Base-by-base conservation (phyloP, 2,113 vertebrate genomes). In the Psophia crepitans region DNA sequence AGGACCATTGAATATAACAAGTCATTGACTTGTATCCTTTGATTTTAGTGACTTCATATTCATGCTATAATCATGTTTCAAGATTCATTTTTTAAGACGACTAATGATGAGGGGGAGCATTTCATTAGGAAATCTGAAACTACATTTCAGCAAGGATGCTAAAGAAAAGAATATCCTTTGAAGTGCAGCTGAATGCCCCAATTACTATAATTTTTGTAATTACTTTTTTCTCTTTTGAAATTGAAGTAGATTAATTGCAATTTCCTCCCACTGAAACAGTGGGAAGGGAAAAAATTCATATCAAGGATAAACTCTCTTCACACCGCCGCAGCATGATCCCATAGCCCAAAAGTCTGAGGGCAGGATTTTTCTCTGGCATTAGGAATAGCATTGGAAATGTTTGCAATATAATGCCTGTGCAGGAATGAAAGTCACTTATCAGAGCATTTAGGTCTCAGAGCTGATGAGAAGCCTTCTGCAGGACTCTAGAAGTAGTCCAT, bases 151-250 rank as follows among this genome's bases (percentile, higher is more conserved):
- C 41, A 91, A 96, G 37, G 46, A 64, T 70, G 33, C 41, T 90
- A 63, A 84, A 77, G 58, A 89, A 88, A 91, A 82, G 19, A 77
- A 70, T 90, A 70, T 74, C 44, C n/a, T 93, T 90, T 90, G 75
- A 93, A 93, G 85, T 86, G 35, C 68, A 70, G 54, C 37, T 51
- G 58, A 95, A 74, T 90, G 68, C 27, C 56, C 51, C 83, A 94
- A 48, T 96, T 96, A 92, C 51, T 90, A 20, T 88, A 80, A 88
- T 86, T 93, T 94, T 58, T 80, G 20, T 51, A 93, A 91, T 90
- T 85, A 85, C 16, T 82, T 91, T 85, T 75, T 76, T 57, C 27
- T 75, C 35, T 89, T 82, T 85, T 80, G 63, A 95, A 93, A 91
- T 46, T 49, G 84, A 71, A 81, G 54, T 53, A 70, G 87, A 63